phyloP scores from a whole-genome alignment of 1,140 invertebrate species.

The Hetaerina americana region DNA sequence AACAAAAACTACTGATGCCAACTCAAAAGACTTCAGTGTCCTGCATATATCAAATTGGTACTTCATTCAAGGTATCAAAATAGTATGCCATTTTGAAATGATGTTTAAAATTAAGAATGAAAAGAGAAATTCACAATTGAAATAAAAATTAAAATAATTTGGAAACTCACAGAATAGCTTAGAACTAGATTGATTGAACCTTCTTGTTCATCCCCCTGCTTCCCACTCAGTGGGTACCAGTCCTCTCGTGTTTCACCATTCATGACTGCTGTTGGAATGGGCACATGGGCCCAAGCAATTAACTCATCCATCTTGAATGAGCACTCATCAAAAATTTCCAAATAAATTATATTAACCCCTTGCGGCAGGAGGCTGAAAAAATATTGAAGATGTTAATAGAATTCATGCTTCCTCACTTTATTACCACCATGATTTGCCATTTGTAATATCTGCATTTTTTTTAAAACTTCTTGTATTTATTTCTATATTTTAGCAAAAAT shows the following conservation, averaged over 20 bases:
- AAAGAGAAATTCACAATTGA: neutral
- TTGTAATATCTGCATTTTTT: too few species aligned
- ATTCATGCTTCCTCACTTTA: too few species aligned
- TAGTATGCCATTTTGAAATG: neutral
- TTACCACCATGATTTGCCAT: too few species aligned
- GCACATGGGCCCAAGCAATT: constrained; percentile 81
- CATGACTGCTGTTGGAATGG: constrained; percentile 69
- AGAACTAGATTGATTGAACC: constrained; percentile 69
- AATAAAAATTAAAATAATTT: constrained; percentile 7
- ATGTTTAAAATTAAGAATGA: neutral
- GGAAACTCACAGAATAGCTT: constrained; percentile 55
- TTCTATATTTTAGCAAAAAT: too few species aligned
- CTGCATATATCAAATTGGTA: too few species aligned
- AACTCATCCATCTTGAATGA: constrained; percentile 91
- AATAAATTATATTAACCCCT: constrained; percentile 73
- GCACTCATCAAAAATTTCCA: constrained; percentile 95
- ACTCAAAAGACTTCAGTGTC: too few species aligned
- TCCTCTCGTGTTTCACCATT: constrained; percentile 82
- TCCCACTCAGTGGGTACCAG: constrained; percentile 83
- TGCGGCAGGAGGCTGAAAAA: constrained; percentile 62
- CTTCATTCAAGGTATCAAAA: too few species aligned
- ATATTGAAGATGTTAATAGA: constrained; percentile 14
- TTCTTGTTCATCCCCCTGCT: constrained; percentile 86
- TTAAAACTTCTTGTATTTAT: too few species aligned
- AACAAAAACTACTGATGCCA: too few species aligned